These are phyloP conservation scores for Liodrosophila aerea DNA, from an alignment of 2,888 invertebrate genomes.

Conservation along the genomic window DNA sequence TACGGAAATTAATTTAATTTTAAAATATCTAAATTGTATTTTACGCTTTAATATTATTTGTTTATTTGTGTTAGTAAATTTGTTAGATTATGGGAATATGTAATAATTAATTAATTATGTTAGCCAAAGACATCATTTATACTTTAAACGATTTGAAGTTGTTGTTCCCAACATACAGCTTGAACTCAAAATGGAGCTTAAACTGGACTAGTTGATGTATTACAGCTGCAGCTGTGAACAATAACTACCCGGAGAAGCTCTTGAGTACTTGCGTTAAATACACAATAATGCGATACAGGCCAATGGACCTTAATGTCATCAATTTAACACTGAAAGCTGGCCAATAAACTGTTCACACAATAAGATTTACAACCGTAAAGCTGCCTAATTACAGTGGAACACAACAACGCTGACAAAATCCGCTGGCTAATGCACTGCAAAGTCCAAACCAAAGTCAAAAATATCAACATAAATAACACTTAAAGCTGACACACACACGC, in stretches of 20 bases:
- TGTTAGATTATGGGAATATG: too few relatives aligned
- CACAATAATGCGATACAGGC: constrained; percentile 4
- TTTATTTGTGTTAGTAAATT: too few relatives aligned
- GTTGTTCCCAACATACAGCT: constrained; percentile 49
- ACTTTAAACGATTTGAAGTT: constrained; percentile 36
- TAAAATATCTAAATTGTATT: too few relatives aligned
- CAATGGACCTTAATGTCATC: constrained; percentile 35
- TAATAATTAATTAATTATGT: too few relatives aligned
- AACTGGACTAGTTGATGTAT: too few relatives aligned
- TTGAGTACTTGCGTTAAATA: constrained; percentile 22
- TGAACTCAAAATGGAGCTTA: too few relatives aligned
- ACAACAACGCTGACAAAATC: constrained; percentile 56
- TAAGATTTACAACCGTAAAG: constrained; percentile 69
- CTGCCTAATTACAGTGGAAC: constrained; percentile 63
- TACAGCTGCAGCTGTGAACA: too few relatives aligned
- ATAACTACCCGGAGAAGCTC: constrained; percentile 7
- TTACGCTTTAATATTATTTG: too few relatives aligned
- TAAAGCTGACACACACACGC: constrained; percentile 45
- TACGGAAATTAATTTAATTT: too few relatives aligned
- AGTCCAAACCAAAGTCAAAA: constrained; percentile 65
- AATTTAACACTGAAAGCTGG: constrained; percentile 44
- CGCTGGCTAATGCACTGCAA: constrained; percentile 66
- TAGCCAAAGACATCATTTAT: too few relatives aligned
- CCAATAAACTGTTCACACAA: constrained; percentile 69
- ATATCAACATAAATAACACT: constrained; percentile 77